phyloP scores from a whole-genome alignment of 2,797 vertebrate species.

The Choloepus didactylus region DNA sequence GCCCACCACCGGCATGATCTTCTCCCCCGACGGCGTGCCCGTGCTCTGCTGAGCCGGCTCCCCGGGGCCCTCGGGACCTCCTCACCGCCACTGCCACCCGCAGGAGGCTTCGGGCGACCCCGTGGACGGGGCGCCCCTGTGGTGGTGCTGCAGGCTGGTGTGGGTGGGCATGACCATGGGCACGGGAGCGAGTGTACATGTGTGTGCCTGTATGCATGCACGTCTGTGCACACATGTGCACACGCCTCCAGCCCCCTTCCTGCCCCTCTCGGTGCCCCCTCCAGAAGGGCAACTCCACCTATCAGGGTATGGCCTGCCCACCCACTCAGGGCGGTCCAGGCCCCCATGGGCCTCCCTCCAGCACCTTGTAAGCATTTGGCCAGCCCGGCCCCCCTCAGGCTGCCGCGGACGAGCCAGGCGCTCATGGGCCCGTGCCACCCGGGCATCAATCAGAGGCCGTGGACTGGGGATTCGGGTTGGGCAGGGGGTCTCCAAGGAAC shows the following conservation, averaged over 20 bases:
- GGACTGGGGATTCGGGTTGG: neutral
- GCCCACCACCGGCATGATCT: slow-evolving; percentile 99
- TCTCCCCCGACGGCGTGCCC: slow-evolving; percentile 97
- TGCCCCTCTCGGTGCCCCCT: slow-evolving; percentile 52
- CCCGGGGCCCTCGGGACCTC: slow-evolving; percentile 76
- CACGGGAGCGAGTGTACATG: slow-evolving; percentile 59
- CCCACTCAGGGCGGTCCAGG: slow-evolving; percentile 38
- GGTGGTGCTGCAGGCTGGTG: slow-evolving; percentile 50
- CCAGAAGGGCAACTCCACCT: slow-evolving; percentile 12
- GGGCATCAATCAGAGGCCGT: neutral
- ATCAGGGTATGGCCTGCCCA: slow-evolving; percentile 60
- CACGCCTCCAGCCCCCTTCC: neutral
- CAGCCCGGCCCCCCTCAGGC: slow-evolving; percentile 1
- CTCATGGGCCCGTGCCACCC: neutral
- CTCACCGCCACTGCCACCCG: slow-evolving; percentile 83
- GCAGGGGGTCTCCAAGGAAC: neutral
- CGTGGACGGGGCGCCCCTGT: neutral
- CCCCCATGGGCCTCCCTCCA: slow-evolving; percentile 77
- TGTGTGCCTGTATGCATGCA: slow-evolving; percentile 76
- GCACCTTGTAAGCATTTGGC: slow-evolving; percentile 77
- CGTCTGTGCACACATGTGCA: slow-evolving; percentile 49
- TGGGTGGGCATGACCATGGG: neutral
- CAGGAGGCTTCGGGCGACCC: slow-evolving; percentile 5
- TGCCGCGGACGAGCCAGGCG: fast-evolving
- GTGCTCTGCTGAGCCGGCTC: slow-evolving; percentile 94